Evolutionary conservation across 1,140 invertebrate species (phyloP).

Genomic region (Dufourea novaeangliae): DNA sequence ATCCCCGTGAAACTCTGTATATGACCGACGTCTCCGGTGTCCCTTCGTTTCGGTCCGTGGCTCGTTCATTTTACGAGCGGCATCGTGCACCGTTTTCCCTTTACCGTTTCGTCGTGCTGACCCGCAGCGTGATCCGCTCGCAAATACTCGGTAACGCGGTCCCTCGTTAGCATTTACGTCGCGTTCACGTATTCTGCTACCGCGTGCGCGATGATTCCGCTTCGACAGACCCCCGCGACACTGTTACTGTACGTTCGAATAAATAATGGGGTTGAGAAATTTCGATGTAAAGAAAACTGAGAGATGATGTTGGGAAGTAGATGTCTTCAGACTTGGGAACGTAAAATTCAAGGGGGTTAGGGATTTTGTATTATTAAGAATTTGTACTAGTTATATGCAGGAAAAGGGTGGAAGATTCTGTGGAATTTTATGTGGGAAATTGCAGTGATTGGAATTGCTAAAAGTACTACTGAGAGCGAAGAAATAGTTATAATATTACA

Average conservation of each 20-base stretch:
- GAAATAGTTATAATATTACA: background rate
- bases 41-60: background rate
- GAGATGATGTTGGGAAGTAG: too few species aligned
- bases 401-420: too few species aligned
- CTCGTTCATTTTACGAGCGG: slow-evolving; percentile 5
- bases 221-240: too few species aligned
- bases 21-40: background rate
- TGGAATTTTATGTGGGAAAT: too few species aligned
- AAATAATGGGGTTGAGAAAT: background rate
- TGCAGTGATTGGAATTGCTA: too few species aligned
- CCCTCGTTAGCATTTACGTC: background rate
- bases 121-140: background rate
- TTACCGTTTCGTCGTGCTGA: background rate
- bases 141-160: background rate
- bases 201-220: background rate
- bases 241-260: too few species aligned
- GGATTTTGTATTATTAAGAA: too few species aligned
- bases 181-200: background rate
- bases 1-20: slow-evolving; percentile 17
- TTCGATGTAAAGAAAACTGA: too few species aligned
- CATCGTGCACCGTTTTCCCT: background rate
- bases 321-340: too few species aligned
- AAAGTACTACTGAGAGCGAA: too few species aligned
- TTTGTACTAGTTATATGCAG: too few species aligned
- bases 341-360: too few species aligned